A percentile compares a stretch with the other conserved stretches of the same genome.
Conservation (phyloP, 2,113 vertebrate genomes). For the Nothobranchius kuhntae region DNA sequence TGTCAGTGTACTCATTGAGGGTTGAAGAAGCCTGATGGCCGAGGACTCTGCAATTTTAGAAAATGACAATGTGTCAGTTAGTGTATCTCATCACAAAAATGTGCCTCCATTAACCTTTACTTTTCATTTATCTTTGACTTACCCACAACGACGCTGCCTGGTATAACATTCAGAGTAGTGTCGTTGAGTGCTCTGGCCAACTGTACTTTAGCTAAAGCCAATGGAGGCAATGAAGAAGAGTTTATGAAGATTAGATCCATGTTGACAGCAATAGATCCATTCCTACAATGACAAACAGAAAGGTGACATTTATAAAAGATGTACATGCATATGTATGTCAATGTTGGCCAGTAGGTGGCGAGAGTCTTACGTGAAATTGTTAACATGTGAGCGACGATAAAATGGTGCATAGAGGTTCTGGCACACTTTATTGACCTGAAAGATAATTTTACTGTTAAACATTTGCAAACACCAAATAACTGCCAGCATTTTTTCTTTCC, state of each 20-base stretch:
- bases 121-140: slow-evolving; percentile 18
- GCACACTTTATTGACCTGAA: slow-evolving; percentile 48
- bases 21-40: slow-evolving; percentile 17
- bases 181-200: neutral
- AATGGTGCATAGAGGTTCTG: neutral
- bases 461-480: neutral
- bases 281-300: slow-evolving; percentile 25
- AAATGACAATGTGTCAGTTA: neutral
- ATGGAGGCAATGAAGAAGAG: slow-evolving; percentile 28
- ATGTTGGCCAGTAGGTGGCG: neutral
- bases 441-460: slow-evolving; percentile 3
- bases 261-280: slow-evolving; percentile 42
- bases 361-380: slow-evolving; percentile 46
- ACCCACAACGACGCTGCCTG: slow-evolving; percentile 39
- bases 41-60: slow-evolving; percentile 46
- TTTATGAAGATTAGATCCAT: slow-evolving; percentile 39
- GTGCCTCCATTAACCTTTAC: too few relatives aligned
- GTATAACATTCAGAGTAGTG: slow-evolving; percentile 2
- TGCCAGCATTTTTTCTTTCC: neutral
- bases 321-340: too few relatives aligned
- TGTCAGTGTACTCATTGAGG: slow-evolving; percentile 22
- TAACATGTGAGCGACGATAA: slow-evolving; percentile 21
- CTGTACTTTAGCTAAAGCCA: neutral
- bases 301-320: neutral
- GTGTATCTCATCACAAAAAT: neutral